Evolutionary conservation across 2,113 vertebrate genomes (phyloP), one percentile per base, ranked within the genome.

Genomic region (Apteryx mantelli): DNA sequence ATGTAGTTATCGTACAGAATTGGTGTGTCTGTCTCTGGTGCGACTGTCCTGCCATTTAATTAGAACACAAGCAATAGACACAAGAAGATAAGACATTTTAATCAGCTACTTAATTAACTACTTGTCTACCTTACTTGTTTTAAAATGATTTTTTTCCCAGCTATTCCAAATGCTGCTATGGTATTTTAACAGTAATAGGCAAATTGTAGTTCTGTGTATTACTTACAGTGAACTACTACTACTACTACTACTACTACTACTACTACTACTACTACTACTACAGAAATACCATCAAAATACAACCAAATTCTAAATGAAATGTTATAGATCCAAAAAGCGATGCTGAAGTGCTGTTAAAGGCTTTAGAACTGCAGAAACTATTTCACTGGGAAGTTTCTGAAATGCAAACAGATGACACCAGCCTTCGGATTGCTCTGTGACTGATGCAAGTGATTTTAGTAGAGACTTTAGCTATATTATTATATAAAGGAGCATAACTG

Each of bases 41-140:
- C 0, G 2, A 13, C 60, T 44, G 2, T 56, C 10, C 16, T 2
- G 5, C 5, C n/a, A 65, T 9, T 38, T 75, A 71, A 38, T 52
- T 74, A 44, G n/a, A 83, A 6, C 44, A 61, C 13, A 58, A 64
- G 16, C 24, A 88, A 50, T 5, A 88, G 18, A 86, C 13, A 50
- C 0, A 0, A 48, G 30, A 58, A 36, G 4, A 70, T 52, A 25
- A 63, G 16, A 64, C 63, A 11, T 4, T 77, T 74, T 14, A 34
- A 7, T 10, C 3, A 52, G 4, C 30, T 38, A 38, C 36, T 38
- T 38, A 38, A 88, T 83, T 77, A 44, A 48, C 3, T 53, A 58
- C 25, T 44, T 86, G 70, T 13, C 7, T 11, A 5, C 24, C 40
- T 20, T 50, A 48, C 7, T 14, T 70, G 11, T 26, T 83, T 55